Conservation (phyloP, 2,888 invertebrate species). For the Yponomeuta cagnagella region DNA sequence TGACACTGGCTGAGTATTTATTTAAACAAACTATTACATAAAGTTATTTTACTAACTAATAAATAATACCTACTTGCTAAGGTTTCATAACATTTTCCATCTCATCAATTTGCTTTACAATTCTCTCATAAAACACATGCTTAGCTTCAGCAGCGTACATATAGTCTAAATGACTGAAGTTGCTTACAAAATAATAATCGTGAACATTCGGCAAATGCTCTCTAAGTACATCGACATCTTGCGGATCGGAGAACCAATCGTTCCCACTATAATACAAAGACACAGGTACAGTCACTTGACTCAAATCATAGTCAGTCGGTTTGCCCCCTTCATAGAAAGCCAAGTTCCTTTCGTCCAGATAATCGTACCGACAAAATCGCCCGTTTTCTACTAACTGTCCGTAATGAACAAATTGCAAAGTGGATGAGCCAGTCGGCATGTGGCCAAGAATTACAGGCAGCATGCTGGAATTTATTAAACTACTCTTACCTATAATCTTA, state of each 20-base stretch:
- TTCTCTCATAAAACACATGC: constrained; percentile 64
- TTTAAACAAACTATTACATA: too few species aligned
- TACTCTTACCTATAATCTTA: constrained; percentile 38
- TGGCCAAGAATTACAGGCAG: constrained; percentile 77
- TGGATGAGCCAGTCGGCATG: constrained; percentile 75
- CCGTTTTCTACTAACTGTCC: constrained; percentile 49
- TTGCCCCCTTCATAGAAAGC: constrained; percentile 54
- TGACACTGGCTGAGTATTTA: too few species aligned
- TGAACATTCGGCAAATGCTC: constrained; percentile 66
- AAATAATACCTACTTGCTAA: not conserved
- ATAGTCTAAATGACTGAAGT: constrained; percentile 81
- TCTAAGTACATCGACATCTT: constrained; percentile 60
- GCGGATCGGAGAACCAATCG: constrained; percentile 62
- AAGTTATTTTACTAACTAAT: too few species aligned
- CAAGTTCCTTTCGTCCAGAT: constrained; percentile 36
- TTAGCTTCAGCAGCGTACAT: constrained; percentile 77
- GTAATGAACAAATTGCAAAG: constrained; percentile 64
- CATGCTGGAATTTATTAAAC: constrained; percentile 54
- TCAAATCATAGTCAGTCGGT: constrained; percentile 52
- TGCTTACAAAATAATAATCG: constrained; percentile 60
- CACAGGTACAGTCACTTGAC: constrained; percentile 38
- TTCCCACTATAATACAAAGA: constrained; percentile 48
- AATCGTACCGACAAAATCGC: constrained; percentile 51
- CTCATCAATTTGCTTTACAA: constrained; percentile 36
- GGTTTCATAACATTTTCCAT: constrained; percentile 22